Percentiles rank a stretch among this genome's conserved stretches.
phyloP scores from a whole-genome alignment of 2,113 vertebrate species.

The Xerus inauris region DNA sequence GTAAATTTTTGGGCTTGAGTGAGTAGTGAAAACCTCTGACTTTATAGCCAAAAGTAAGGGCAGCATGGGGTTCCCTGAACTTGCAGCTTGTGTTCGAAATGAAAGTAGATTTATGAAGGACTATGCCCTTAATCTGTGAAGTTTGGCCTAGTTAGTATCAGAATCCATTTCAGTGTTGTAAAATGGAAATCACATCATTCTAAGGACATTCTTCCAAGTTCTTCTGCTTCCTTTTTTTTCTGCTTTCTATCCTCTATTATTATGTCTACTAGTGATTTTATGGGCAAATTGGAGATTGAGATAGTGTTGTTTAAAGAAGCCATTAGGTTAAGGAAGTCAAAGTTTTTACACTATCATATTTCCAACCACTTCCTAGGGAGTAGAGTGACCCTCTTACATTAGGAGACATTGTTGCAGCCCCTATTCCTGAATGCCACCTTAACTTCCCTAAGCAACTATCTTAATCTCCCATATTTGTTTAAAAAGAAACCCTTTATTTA shows the following conservation, averaged over 20 bases:
- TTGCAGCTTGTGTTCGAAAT: background rate
- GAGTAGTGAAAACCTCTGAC: background rate
- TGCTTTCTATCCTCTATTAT: background rate
- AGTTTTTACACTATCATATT: background rate
- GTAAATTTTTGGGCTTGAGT: background rate
- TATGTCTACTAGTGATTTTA: constrained; percentile 1
- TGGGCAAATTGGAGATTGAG: background rate
- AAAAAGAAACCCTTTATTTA: background rate
- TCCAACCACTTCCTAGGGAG: background rate
- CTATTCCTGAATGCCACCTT: background rate
- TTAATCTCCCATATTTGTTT: background rate
- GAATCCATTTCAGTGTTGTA: background rate
- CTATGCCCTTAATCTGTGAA: background rate
- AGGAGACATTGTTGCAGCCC: background rate
- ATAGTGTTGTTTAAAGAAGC: background rate
- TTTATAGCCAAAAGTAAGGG: background rate
- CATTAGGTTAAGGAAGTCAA: background rate
- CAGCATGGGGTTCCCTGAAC: background rate
- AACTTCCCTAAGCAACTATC: background rate
- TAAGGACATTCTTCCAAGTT: background rate
- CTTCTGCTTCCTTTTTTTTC: background rate
- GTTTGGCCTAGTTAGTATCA: background rate
- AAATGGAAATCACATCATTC: background rate
- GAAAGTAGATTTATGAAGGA: background rate
- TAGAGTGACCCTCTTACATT: background rate